phyloP scores from a whole-genome alignment of 2,797 vertebrate genomes.

The Calcarius lapponicus region DNA sequence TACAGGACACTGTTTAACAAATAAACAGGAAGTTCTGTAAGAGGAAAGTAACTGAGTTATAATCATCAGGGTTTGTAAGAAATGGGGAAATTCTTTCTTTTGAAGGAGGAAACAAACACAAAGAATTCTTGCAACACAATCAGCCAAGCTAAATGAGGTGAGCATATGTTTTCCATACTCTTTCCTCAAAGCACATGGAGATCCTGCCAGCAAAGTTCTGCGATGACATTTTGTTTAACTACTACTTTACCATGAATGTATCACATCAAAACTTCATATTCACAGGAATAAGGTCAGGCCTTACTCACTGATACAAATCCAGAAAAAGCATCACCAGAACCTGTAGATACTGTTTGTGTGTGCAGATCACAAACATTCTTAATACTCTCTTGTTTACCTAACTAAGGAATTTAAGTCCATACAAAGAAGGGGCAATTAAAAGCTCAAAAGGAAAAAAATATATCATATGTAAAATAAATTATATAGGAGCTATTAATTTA shows the following conservation, averaged over 20 bases:
- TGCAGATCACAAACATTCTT: background rate
- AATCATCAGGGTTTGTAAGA: accelerated
- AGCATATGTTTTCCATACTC: background rate
- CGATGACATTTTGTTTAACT: background rate
- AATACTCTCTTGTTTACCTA: background rate
- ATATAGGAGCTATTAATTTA: background rate
- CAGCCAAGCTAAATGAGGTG: background rate
- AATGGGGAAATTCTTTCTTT: background rate
- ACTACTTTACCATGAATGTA: background rate
- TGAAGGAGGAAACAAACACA: background rate
- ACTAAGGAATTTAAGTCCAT: background rate
- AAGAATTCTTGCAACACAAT: background rate
- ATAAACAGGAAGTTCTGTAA: background rate
- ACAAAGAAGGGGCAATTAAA: background rate
- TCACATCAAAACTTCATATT: background rate
- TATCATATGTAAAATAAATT: background rate
- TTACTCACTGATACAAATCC: background rate
- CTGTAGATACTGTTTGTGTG: background rate
- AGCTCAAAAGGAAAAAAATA: background rate
- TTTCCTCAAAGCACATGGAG: background rate
- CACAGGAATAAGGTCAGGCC: background rate
- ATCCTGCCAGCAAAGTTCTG: background rate
- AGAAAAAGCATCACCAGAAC: background rate
- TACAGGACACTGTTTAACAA: background rate
- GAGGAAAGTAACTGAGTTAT: background rate